Base-by-base conservation (phyloP, 2,888 invertebrate species). In the Mongoloraphidia duomilia region DNA sequence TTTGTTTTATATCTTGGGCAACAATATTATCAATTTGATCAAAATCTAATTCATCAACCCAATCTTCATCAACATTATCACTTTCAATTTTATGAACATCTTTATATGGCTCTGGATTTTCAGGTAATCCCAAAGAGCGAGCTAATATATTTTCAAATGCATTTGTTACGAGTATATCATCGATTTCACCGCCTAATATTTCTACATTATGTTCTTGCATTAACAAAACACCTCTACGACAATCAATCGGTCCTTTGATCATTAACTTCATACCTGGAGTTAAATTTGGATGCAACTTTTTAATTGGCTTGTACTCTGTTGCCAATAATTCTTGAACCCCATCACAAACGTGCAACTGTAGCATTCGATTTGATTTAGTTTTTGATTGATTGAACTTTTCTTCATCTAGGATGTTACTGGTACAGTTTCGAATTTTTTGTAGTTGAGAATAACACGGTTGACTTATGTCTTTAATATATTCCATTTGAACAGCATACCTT, bases 141-240 rank as follows among this genome's bases (percentile, higher is more conserved):
- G 79, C 74, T 41, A 85, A 60, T 8, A 81, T 62, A 53, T 78
- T 79, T 56, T 80, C 77, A 9, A 75, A 61, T 0, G 78, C 76
- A 65, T 83, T 78, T 3, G 68, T 57, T 1, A 74, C 60, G 0
- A 72, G 62, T 33, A 83, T 63, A 47, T 73, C 74, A 43, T 83
- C 80, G 1, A 85, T 81, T 64, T 84, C 83, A 0, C 88, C 88
- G 0, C 86, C 86, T 1, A 86, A 62, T 49, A 82, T 64, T 53
- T 74, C 72, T 6, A 85, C 61, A 44, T 76, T 69, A 42, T 65
- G 65, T 49, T 75, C 76, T 50, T 80, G 75, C 51, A 88, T 65
- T 56, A 86, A 68, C 38, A 89, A 60, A 50, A 82, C 71, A 0
- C 87, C 86, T 51, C 76, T 69, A 37, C 85, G 73, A 59, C 85